Percentiles rank a stretch among this genome's conserved stretches.
Conservation (phyloP, 2,113 vertebrate genomes). For the Alethe diademata region DNA sequence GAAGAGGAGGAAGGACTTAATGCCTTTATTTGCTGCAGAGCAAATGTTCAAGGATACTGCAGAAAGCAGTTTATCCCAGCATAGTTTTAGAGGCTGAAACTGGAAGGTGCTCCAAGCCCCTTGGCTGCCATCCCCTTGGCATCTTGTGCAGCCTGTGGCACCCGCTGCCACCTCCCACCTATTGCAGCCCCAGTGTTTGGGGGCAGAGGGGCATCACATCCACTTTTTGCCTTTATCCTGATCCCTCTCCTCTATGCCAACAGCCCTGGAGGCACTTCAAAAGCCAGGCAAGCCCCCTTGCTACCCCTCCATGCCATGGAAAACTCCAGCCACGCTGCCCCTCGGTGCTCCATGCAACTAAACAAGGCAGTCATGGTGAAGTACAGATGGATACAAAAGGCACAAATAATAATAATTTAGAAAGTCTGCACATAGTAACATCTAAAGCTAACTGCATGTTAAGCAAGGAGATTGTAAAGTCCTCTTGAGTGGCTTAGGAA, state of each 20-base stretch:
- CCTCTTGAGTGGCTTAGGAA: not conserved
- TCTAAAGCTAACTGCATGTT: not conserved
- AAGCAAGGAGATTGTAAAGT: not conserved
- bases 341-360: not conserved
- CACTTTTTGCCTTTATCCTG: not conserved
- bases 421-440: not conserved
- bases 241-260: not conserved
- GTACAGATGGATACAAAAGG: not conserved
- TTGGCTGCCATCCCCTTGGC: accelerated
- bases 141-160: accelerated
- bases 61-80: not conserved
- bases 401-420: not conserved
- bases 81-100: not conserved
- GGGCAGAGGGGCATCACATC: not conserved
- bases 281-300: not conserved
- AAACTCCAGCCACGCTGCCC: not conserved
- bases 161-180: accelerated
- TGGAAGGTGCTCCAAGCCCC: not conserved
- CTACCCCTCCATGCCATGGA: not conserved
- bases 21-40: conserved; percentile 22
- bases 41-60: not conserved
- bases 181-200: not conserved
- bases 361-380: not conserved
- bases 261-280: accelerated
- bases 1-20: conserved; percentile 58